phyloP scores from a whole-genome alignment of 2,888 invertebrate species.

The Drosophila planitibia region DNA sequence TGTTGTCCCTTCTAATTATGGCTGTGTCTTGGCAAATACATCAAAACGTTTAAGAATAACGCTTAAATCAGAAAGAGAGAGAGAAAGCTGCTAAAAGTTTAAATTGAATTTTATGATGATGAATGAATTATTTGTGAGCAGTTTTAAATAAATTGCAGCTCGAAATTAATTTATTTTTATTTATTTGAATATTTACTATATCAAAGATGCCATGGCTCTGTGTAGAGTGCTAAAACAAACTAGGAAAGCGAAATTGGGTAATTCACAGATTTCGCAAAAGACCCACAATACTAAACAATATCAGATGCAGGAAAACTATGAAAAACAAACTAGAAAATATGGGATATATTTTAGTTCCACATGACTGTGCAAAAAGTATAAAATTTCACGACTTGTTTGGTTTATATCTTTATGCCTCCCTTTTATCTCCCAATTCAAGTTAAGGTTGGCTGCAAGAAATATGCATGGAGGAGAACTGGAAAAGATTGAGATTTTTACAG shows the following conservation, averaged over 20 bases:
- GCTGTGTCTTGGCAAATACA: not conserved
- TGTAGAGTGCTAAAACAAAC: too few species aligned
- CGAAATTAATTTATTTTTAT: too few species aligned
- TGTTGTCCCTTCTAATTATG: not conserved
- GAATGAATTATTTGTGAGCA: not conserved
- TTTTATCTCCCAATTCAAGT: not conserved
- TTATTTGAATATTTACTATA: too few species aligned
- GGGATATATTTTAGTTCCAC: not conserved
- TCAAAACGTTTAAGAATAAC: not conserved
- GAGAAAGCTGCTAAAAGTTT: not conserved
- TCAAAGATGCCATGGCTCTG: too few species aligned
- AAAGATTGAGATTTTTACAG: conserved; percentile 71
- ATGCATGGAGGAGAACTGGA: not conserved
- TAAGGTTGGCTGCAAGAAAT: not conserved
- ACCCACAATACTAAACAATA: too few species aligned
- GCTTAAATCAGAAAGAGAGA: not conserved
- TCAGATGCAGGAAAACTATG: not conserved
- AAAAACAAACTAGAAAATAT: not conserved
- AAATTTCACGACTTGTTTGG: not conserved
- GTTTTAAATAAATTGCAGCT: not conserved
- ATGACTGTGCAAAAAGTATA: conserved; percentile 10
- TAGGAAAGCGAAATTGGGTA: not conserved
- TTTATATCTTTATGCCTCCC: not conserved
- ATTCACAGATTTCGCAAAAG: too few species aligned
- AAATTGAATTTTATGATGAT: too few species aligned